Base-by-base conservation (phyloP, 2,113 vertebrate genomes). In the Mastomys natalensis region DNA sequence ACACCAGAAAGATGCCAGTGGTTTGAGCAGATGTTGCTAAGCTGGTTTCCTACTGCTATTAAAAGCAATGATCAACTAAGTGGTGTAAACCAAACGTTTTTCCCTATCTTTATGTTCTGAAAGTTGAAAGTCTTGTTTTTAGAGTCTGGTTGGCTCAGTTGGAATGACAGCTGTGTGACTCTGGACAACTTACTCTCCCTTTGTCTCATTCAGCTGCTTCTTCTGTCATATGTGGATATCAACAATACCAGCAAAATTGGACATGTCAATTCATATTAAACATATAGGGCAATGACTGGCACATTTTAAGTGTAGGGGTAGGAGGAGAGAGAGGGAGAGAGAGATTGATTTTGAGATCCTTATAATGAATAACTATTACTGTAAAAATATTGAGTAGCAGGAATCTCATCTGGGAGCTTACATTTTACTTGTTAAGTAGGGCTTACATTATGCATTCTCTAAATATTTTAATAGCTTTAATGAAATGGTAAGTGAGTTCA, bases 201-300 rank as follows among this genome's bases (percentile, higher is more conserved):
- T 84, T 88, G 40, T 29, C 87, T 84, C 58, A 87, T 12, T 84
- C n/a, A 17, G 2, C 78, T 97, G 89, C 45, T 24, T 43, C 15
- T 78, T 95, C 48, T 92, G 34, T 40, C n/a, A 92, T 74, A 93
- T 85, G 34, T 64, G 37, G 3, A 29, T 89, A 22, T 88, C 26
- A 16, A 37, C 58, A 5, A 1, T 51, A 76, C 34, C 76, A 91
- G 45, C 9, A 7, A 76, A 48, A 89, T 80, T 77, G 60, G 62
- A 77, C 43, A 53, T 48, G 34, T 95, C 92, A 88, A 81, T 70
- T 92, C 7, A n/a, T 53, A 34, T 73, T 60, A 88, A 81, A 40
- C 34, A 81, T 6, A 55, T 24, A 84, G 34, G 82, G 3, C 7
- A 64, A 22, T 76, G 16, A 40, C 9, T 40, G 26, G 7, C 6